Percentiles rank a stretch among this genome's conserved stretches.
These are phyloP conservation scores for Lampropteryx suffumata DNA, from an alignment of 2,888 invertebrate species.

Conservation along the genomic window DNA sequence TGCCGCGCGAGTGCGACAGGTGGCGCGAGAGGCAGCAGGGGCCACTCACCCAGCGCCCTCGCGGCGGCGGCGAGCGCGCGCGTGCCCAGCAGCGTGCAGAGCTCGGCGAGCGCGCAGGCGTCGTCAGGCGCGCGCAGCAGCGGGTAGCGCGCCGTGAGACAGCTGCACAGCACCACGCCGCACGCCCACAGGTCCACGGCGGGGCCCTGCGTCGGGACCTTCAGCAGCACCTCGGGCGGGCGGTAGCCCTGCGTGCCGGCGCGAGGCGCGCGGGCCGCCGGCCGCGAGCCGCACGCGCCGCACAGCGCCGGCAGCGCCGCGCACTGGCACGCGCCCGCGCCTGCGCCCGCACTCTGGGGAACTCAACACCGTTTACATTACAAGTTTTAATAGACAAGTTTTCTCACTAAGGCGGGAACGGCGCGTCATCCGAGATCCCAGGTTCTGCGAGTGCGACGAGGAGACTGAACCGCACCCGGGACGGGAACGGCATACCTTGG, in stretches of 20 bases:
- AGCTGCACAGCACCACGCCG: slow-evolving; percentile 88
- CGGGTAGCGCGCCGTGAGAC: slow-evolving; percentile 91
- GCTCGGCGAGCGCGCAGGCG: slow-evolving; percentile 90
- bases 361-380: no score
- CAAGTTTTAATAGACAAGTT: no score
- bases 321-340: slow-evolving; percentile 79
- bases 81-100: slow-evolving; percentile 90
- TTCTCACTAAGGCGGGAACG: no score
- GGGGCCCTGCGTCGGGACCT: slow-evolving; percentile 90
- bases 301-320: slow-evolving; percentile 83
- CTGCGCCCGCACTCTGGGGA: slow-evolving; percentile 63
- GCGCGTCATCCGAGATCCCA: no score
- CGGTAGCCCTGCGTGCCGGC: slow-evolving; percentile 87
- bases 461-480: no score
- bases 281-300: slow-evolving; percentile 86
- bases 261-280: slow-evolving; percentile 87
- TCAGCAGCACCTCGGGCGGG: slow-evolving; percentile 84
- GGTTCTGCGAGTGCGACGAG: neutral
- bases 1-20: slow-evolving; percentile 87
- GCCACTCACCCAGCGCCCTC: slow-evolving; percentile 79
- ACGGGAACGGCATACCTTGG: slow-evolving; percentile 6
- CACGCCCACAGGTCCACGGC: slow-evolving; percentile 95
- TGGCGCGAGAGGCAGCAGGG: slow-evolving; percentile 40
- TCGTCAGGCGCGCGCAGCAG: slow-evolving; percentile 91
- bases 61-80: slow-evolving; percentile 87